Evolutionary conservation across 30 jellyfish, hydroid and myxozoan species (phyloP).

Genomic region (Chrysaora quinquecirrha): DNA sequence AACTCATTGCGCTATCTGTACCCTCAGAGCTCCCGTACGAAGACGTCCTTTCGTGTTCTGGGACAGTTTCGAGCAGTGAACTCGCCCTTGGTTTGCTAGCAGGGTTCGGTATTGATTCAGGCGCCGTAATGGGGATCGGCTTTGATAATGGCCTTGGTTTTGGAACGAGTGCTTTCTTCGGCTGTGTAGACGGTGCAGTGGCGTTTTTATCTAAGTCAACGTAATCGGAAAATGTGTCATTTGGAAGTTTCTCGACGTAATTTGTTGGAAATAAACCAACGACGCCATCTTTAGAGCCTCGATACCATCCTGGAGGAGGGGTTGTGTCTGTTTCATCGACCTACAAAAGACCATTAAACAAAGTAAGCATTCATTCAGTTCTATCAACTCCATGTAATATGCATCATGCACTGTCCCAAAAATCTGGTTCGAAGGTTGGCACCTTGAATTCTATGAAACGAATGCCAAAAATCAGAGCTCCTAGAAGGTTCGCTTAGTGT

Average conservation of each 20-base stretch:
- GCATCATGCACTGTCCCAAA: too few species aligned
- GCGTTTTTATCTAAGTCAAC: constrained; percentile 95
- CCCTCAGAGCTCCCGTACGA: constrained; percentile 72
- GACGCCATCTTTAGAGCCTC: constrained; percentile 79
- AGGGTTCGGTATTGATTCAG: constrained; percentile 20
- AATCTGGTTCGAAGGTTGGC: too few species aligned
- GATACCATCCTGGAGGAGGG: constrained; percentile 96
- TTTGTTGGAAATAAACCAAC: constrained; percentile 90
- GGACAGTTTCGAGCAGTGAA: constrained; percentile 32
- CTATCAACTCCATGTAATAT: too few species aligned
- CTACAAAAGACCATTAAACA: constrained; percentile 30
- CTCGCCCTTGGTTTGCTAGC: constrained; percentile 23
- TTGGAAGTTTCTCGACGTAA: constrained; percentile 80
- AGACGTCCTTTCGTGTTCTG: constrained; percentile 61
- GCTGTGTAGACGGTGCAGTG: constrained; percentile 12
- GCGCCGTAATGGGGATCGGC: constrained; percentile 19
- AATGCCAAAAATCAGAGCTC: too few species aligned
- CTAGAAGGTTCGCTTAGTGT: too few species aligned
- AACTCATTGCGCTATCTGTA: constrained; percentile 46
- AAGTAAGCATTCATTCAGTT: too few species aligned
- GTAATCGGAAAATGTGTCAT: constrained; percentile 82
- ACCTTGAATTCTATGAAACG: too few species aligned
- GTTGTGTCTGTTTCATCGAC: constrained; percentile 84
- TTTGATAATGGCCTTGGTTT: constrained; percentile 45
- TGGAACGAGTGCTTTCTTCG: constrained; percentile 36